These are phyloP conservation scores for Oncorhynchus kisutch DNA, from an alignment of 2,113 vertebrate genomes.

Conservation along the genomic window DNA sequence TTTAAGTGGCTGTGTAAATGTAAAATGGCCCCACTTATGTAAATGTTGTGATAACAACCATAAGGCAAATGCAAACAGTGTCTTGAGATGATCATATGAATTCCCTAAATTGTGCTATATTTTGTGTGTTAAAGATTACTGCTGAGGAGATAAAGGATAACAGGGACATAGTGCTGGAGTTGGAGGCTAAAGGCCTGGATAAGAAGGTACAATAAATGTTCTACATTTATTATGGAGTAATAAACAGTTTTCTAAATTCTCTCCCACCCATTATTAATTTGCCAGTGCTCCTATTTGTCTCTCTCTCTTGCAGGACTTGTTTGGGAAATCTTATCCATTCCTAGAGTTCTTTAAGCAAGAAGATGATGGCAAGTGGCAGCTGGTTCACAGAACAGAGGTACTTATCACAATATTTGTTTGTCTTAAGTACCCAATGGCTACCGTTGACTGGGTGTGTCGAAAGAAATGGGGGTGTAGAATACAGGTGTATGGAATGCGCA, in stretches of 20 bases:
- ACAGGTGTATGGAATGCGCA: too few relatives aligned
- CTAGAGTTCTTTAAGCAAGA: conserved; percentile 85
- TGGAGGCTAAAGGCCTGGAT: conserved; percentile 86
- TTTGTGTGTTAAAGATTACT: conserved; percentile 69
- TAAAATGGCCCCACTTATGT: background rate
- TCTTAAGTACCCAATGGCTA: background rate
- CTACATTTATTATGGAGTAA: too few relatives aligned
- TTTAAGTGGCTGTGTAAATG: background rate
- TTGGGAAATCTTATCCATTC: conserved; percentile 92
- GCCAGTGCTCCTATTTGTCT: background rate
- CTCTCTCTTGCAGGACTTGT: conserved; percentile 77
- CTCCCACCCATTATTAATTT: background rate
- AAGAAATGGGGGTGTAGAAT: too few relatives aligned
- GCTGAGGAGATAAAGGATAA: conserved; percentile 90
- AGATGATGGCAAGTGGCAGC: conserved; percentile 83
- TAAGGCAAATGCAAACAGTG: background rate
- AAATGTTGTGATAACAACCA: background rate
- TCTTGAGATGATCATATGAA: background rate
- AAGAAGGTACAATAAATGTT: conserved; percentile 79
- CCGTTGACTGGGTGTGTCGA: too few relatives aligned
- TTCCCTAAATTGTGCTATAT: background rate
- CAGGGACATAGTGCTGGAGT: conserved; percentile 79
- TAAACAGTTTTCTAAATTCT: background rate
- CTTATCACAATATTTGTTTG: background rate
- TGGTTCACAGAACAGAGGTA: conserved; percentile 90